Percentiles rank a stretch among this genome's conserved stretches.
phyloP scores from a whole-genome alignment of 2,113 vertebrate genomes.

The Stomatorhinus ivindoensis region DNA sequence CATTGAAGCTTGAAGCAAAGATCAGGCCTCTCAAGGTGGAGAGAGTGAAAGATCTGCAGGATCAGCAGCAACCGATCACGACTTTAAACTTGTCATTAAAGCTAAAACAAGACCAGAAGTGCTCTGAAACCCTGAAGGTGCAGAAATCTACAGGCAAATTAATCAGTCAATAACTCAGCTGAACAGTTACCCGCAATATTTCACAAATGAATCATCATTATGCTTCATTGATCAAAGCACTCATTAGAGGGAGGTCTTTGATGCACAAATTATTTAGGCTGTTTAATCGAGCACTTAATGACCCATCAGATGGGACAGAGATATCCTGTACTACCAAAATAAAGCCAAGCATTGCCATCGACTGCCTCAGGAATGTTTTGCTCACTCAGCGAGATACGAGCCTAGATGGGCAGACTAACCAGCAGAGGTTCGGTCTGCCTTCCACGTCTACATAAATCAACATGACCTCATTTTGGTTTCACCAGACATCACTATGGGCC shows the following conservation, averaged over 20 bases:
- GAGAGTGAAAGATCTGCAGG: not conserved
- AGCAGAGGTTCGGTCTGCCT: not conserved
- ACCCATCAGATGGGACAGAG: not conserved
- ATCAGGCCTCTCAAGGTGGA: not conserved
- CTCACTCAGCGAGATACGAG: not conserved
- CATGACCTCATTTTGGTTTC: slow-evolving; percentile 1
- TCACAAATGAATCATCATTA: not conserved
- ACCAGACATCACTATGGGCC: not conserved
- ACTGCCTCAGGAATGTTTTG: not conserved
- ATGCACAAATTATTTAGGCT: not conserved
- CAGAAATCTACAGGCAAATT: not conserved
- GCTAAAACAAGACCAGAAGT: not conserved
- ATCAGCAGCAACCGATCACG: too few species aligned
- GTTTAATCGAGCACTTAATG: slow-evolving; percentile 11
- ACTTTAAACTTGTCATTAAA: not conserved
- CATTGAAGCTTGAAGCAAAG: not conserved
- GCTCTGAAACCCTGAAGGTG: not conserved
- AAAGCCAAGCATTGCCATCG: not conserved
- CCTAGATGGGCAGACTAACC: not conserved
- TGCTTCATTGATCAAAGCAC: not conserved
- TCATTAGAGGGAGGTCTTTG: not conserved
- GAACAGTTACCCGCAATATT: not conserved
- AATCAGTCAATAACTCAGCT: not conserved
- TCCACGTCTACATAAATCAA: not conserved
- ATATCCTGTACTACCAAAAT: not conserved